Conservation (phyloP, 1,140 invertebrate genomes). For the Zaprionus ghesquierei region DNA sequence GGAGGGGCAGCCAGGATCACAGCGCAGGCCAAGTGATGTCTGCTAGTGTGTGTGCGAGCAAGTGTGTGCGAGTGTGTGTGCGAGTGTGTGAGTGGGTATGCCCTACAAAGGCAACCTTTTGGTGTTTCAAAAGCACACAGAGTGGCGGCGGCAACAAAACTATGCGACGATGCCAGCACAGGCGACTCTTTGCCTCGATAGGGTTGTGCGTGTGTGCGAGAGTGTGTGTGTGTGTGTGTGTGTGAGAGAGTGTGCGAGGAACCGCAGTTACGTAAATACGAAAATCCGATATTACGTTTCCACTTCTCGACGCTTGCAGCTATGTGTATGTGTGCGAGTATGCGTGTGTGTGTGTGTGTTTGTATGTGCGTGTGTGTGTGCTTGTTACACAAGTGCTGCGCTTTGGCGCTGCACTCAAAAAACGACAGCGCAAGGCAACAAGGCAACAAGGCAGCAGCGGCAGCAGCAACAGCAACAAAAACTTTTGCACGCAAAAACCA, state of each 20-base stretch:
- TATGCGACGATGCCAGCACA: constrained; percentile 15
- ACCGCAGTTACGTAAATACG: constrained; percentile 75
- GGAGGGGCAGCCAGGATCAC: constrained; percentile 36
- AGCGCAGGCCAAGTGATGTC: constrained; percentile 39
- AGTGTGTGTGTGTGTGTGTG: background rate
- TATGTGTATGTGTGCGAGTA: background rate
- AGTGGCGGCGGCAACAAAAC: constrained; percentile 52
- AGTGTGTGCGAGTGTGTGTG: constrained; percentile 18
- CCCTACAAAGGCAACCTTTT: constrained; percentile 69
- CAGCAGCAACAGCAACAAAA: constrained; percentile 40
- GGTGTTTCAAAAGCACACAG: constrained; percentile 65
- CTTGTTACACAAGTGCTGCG: constrained; percentile 72
- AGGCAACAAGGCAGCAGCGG: constrained; percentile 13
- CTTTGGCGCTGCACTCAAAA: constrained; percentile 68
- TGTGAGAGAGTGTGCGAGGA: constrained; percentile 29
- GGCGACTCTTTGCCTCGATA: background rate
- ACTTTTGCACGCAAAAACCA: constrained; percentile 69
- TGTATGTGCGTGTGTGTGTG: constrained; percentile 19
- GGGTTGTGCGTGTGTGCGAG: background rate
- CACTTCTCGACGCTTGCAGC: constrained; percentile 46
- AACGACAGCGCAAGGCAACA: constrained; percentile 19
- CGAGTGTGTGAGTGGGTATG: constrained; percentile 32
- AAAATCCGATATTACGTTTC: constrained; percentile 79
- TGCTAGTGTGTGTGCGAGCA: background rate
- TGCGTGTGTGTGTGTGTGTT: constrained; percentile 15